phyloP scores from a whole-genome alignment of 2,797 vertebrate species.

The Siniperca scherzeri region DNA sequence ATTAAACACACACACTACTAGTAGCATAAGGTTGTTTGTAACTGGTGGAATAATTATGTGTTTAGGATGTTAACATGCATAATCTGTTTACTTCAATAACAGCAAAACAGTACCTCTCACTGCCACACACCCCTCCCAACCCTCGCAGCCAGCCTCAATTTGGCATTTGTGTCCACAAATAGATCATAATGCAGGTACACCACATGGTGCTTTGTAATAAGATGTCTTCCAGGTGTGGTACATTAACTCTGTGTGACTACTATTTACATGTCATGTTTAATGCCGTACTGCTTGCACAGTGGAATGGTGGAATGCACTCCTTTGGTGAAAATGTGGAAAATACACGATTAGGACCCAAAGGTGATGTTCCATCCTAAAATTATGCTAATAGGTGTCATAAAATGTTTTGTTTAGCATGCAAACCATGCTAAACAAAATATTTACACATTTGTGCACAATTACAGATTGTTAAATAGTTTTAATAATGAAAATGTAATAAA shows the following conservation, averaged over 20 bases:
- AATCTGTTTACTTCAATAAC: constrained; percentile 32
- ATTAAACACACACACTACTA: neutral
- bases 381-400: neutral
- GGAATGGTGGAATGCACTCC: constrained; percentile 20
- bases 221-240: constrained; percentile 53
- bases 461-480: neutral
- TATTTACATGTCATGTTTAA: constrained; percentile 32
- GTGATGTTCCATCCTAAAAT: constrained; percentile 20
- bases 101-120: neutral
- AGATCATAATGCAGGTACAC: constrained; percentile 44
- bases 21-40: neutral
- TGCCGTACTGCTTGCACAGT: constrained; percentile 4
- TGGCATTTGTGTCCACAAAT: constrained; percentile 42
- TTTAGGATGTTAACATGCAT: constrained; percentile 16
- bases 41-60: constrained; percentile 4
- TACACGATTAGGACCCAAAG: neutral
- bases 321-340: constrained; percentile 30
- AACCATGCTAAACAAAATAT: neutral
- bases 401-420: too few relatives aligned
- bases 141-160: neutral
- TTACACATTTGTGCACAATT: neutral
- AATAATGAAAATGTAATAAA: neutral
- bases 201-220: constrained; percentile 49
- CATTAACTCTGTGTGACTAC: constrained; percentile 27
- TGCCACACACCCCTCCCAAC: constrained; percentile 1